Evolutionary conservation across 2,797 vertebrate species (phyloP), one percentile per base, ranked within the genome.

Genomic region (Acridotheres tristis): DNA sequence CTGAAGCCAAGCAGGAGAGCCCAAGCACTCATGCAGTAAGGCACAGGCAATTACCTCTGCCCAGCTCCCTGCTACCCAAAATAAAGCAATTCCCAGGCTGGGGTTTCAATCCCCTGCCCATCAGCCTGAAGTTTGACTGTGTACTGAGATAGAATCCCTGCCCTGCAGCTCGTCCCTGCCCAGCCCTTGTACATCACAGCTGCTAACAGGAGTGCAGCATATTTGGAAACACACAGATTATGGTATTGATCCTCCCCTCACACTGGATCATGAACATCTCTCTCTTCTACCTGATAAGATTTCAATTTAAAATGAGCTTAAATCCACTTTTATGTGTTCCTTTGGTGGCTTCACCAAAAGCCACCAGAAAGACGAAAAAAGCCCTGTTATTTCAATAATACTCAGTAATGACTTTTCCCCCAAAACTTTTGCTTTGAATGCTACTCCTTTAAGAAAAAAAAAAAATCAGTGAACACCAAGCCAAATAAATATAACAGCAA

Each of bases 141-240:
- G 47, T 57, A 58, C 10, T 25, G 76, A 67, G 62, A 86, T 77
- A 76, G 61, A 96, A 96, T 90, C 84, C 76, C 55, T 85, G 77
- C 83, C 42, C 74, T 58, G 43, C 27, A 86, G 74, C 82, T 85
- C 10, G 2, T 66, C 74, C 30, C 11, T 57, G 62, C 61, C 79
- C 67, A 91, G 63, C 34, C 62, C 85, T 86, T 74, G 67, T 63
- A 80, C 93, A 90, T 82, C 89, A 61, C 58, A 85, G 69, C 53
- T 18, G 19, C 50, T 82, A 82, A 86, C 23, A 93, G 57, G n/a
- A 78, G 57, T 42, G 61, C 91, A 95, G 77, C 59, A 36, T 66
- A 90, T 55, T 87, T 68, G 72, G 93, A 90, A 97, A 89, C 58
- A 75, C 83, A 55, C 54, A 77, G 89, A 84, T 95, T 88, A 68